phyloP scores from a whole-genome alignment of 2,888 invertebrate species.

The Therioaphis trifolii region DNA sequence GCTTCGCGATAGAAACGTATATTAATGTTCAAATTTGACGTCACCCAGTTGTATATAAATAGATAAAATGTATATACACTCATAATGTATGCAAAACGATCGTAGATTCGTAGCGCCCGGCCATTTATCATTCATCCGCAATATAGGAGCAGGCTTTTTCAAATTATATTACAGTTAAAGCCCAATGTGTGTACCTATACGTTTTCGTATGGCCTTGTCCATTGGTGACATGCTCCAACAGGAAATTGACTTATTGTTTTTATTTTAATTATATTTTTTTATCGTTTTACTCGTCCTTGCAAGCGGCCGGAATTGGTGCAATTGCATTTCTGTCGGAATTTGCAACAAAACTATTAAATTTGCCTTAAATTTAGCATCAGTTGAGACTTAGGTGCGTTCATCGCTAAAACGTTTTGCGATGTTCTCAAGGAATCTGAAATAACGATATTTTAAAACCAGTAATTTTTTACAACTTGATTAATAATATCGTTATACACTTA shows the following conservation, averaged over 20 bases:
- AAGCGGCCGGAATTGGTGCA: not conserved
- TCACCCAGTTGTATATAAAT: slow-evolving; percentile 33
- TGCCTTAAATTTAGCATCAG: not conserved
- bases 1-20: slow-evolving; percentile 11
- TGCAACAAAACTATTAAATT: not conserved
- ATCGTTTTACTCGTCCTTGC: not conserved
- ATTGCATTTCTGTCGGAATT: slow-evolving; percentile 10
- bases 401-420: not conserved
- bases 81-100: not conserved
- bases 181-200: not conserved
- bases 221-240: not conserved
- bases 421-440: not conserved
- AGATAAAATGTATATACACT: slow-evolving; percentile 7
- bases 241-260: slow-evolving; percentile 52
- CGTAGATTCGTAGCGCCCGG: not conserved
- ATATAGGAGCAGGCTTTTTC: slow-evolving; percentile 29
- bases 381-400: not conserved
- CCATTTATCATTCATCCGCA: not conserved
- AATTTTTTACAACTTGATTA: not conserved
- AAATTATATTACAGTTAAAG: not conserved
- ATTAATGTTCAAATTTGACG: slow-evolving; percentile 44
- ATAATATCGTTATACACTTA: too few relatives aligned
- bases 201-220: slow-evolving; percentile 18
- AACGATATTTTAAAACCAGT: slow-evolving; percentile 17
- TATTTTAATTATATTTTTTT: too few relatives aligned